These are phyloP conservation scores for Salvelinus fontinalis DNA, from an alignment of 2,113 vertebrate species.

Conservation along the genomic window DNA sequence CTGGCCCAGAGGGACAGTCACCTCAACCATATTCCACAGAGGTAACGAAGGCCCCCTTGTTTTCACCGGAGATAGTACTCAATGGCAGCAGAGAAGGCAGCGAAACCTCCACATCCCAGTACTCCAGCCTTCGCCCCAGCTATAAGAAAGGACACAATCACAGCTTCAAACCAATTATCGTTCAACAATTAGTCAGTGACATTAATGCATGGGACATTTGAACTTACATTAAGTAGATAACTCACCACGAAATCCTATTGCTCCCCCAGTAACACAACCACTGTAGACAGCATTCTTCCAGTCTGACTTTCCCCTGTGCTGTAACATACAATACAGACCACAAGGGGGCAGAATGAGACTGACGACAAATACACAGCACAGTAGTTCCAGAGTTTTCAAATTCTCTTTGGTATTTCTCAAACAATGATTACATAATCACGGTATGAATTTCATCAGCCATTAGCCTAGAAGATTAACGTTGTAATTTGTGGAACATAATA, in stretches of 20 bases:
- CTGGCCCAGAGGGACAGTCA: background rate
- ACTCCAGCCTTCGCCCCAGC: slow-evolving; percentile 91
- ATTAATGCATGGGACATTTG: too few species aligned
- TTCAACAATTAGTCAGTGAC: background rate
- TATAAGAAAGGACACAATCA: slow-evolving; percentile 42
- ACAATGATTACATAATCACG: too few species aligned
- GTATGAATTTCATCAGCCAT: too few species aligned
- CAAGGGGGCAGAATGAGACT: slow-evolving; percentile 33
- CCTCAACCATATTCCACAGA: background rate
- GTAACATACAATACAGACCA: slow-evolving; percentile 26
- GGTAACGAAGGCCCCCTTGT: background rate
- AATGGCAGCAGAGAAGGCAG: slow-evolving; percentile 93
- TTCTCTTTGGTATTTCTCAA: too few species aligned
- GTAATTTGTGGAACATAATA: too few species aligned
- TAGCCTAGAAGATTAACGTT: too few species aligned
- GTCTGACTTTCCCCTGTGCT: slow-evolving; percentile 94
- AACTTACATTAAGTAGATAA: slow-evolving; percentile 16
- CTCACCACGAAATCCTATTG: slow-evolving; percentile 92
- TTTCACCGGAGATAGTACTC: slow-evolving; percentile 91
- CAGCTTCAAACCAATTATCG: background rate
- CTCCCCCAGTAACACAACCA: slow-evolving; percentile 93
- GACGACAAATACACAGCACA: background rate
- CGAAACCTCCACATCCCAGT: slow-evolving; percentile 94
- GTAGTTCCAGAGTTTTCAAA: too few species aligned
- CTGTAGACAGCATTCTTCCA: slow-evolving; percentile 97